Base-by-base conservation (phyloP, 2,797 vertebrate species). In the Morelia viridis region DNA sequence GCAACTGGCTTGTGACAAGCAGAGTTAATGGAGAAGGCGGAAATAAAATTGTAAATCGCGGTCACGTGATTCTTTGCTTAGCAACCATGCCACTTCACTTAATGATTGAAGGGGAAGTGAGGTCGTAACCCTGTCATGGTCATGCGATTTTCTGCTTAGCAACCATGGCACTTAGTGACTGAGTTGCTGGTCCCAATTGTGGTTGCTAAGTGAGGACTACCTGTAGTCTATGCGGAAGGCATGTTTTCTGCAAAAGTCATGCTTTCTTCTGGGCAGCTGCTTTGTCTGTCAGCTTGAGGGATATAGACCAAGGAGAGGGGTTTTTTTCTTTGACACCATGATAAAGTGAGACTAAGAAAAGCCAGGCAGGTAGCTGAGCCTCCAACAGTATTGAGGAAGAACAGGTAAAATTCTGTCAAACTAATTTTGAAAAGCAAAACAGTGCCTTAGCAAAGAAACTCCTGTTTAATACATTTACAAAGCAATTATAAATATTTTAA, bases 341-440 rank as follows among this genome's bases (percentile, higher is more conserved):
- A n/a, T 93, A 12, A 65, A 46, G 0, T 24, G 83, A 85, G 13
- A 26, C 41, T 19, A 94, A 94, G 71, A 11, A 94, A 92, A 93
- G 53, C 50, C 90, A 95, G 92, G 41, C 28, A 94, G 93, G 58
- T n/a, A 0, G 90, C 22, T 31, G 4, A 94, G 10, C 6, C 46
- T 60, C 64, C 91, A 92, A 94, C 89, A 86, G 91, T 57, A 95
- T 92, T 11, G 35, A 0, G 0, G 0, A 5, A 11, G 41, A 53
- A 64, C 31, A 87, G 7, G 83, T 89, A 15, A 17, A 91, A 35
- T 76, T 76, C 31, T 76, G 31, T 57, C 0, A 5, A 50, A 92
- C 15, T 15, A 13, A 4, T 56, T 93, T 26, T 19, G 15, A 80
- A 17, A 28, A 87, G 87, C 90, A 35, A 68, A 88, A 50, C 31